A percentile compares a stretch with the other conserved stretches of the same genome.
These are phyloP conservation scores for Palloptera scutellata DNA, from an alignment of 2,888 invertebrate species.

Conservation along the genomic window DNA sequence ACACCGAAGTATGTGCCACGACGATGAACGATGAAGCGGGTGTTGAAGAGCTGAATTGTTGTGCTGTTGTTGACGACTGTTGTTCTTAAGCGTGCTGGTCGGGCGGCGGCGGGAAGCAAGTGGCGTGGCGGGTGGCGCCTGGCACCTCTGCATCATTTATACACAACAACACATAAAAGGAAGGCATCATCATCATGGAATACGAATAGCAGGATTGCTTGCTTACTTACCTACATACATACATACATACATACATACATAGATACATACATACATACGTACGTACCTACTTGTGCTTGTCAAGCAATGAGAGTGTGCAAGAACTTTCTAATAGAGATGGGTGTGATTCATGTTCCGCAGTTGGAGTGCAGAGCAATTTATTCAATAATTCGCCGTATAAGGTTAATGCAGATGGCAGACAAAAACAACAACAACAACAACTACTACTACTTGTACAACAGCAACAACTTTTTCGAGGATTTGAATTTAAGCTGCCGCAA, in stretches of 20 bases:
- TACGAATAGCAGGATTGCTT: slow-evolving; percentile 22
- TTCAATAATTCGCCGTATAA: slow-evolving; percentile 50
- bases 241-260: background rate
- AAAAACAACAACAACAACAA: slow-evolving; percentile 17
- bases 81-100: background rate
- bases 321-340: slow-evolving; percentile 31
- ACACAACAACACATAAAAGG: slow-evolving; percentile 53
- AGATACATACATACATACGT: background rate
- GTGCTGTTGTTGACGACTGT: background rate
- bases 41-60: slow-evolving; percentile 20
- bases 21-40: background rate
- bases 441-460: background rate
- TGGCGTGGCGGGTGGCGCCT: slow-evolving; percentile 6
- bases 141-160: slow-evolving; percentile 52
- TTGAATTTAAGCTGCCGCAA: slow-evolving; percentile 10
- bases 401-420: slow-evolving; percentile 35
- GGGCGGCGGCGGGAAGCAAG: slow-evolving; percentile 19
- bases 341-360: slow-evolving; percentile 50
- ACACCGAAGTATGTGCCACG: slow-evolving; percentile 13
- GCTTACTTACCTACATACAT: background rate
- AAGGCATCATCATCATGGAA: slow-evolving; percentile 48
- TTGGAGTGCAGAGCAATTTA: slow-evolving; percentile 52
- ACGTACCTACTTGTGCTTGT: background rate
- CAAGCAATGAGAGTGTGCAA: background rate
- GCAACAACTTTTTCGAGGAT: slow-evolving; percentile 12